Percentiles rank a stretch among this genome's conserved stretches.
phyloP scores from a whole-genome alignment of 2,113 vertebrate species.

The Agelaius tricolor region DNA sequence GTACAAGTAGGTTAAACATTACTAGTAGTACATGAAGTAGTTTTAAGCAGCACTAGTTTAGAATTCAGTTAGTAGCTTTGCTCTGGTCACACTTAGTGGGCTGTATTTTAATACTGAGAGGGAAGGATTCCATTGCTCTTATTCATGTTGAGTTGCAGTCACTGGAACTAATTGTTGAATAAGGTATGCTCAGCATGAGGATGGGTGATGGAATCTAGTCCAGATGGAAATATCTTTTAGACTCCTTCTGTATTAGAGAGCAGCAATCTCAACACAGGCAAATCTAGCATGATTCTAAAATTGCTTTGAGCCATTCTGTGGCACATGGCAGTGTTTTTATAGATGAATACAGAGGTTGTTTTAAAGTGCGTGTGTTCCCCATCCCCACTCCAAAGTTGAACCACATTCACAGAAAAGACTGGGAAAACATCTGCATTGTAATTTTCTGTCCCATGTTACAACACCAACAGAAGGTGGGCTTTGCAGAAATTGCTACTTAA shows the following conservation, averaged over 20 bases:
- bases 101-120: not conserved
- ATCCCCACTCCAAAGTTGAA: not conserved
- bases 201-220: constrained; percentile 23
- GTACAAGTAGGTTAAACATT: not conserved
- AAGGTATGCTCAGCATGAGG: constrained; percentile 50
- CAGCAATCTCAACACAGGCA: not conserved
- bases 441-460: not conserved
- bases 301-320: not conserved
- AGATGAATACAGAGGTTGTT: not conserved
- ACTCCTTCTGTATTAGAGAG: not conserved
- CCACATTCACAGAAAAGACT: not conserved
- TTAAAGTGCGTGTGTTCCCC: not conserved
- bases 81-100: not conserved
- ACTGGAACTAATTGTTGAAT: constrained; percentile 55
- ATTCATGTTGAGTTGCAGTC: not conserved
- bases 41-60: not conserved
- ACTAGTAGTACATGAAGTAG: not conserved
- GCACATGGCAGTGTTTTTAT: not conserved
- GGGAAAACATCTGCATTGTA: not conserved
- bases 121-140: constrained; percentile 12
- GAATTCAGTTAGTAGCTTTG: not conserved
- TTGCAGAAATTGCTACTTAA: not conserved
- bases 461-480: not conserved
- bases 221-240: constrained; percentile 34
- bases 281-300: not conserved